Percentiles rank a stretch among this genome's conserved stretches.
Evolutionary conservation across 92 coral and sea anemone genomes (phyloP).

Genomic region (Siderastrea radians): DNA sequence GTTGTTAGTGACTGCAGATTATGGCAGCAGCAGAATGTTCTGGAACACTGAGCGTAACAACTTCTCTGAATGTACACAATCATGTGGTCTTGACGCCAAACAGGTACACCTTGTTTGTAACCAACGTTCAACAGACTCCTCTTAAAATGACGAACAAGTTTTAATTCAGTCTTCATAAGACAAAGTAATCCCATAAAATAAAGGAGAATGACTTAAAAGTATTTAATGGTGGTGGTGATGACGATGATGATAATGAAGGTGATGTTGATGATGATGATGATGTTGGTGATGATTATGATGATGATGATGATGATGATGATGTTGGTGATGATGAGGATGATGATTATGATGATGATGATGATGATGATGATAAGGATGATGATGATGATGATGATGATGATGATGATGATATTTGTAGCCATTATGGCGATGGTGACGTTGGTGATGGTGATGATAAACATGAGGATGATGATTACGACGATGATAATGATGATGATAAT

Average conservation of each 20-base stretch:
- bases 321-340: background rate
- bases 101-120: constrained; percentile 64
- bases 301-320: background rate
- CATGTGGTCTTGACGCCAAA: constrained; percentile 83
- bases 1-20: constrained; percentile 91
- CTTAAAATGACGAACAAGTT: background rate
- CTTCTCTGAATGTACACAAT: constrained; percentile 84
- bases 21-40: constrained; percentile 92
- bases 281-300: background rate
- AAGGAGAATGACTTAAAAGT: background rate
- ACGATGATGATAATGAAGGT: background rate
- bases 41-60: constrained; percentile 74
- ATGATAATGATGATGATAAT: background rate
- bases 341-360: background rate
- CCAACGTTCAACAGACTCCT: background rate
- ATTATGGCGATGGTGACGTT: background rate
- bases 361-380: background rate
- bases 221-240: background rate
- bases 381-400: background rate
- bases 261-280: background rate
- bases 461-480: background rate
- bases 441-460: background rate
- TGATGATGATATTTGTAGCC: background rate
- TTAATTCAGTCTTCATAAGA: background rate
- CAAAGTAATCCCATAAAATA: background rate